These are phyloP conservation scores for Otolemur crassicaudatus DNA, from an alignment of 2,797 vertebrate species.

Conservation along the genomic window DNA sequence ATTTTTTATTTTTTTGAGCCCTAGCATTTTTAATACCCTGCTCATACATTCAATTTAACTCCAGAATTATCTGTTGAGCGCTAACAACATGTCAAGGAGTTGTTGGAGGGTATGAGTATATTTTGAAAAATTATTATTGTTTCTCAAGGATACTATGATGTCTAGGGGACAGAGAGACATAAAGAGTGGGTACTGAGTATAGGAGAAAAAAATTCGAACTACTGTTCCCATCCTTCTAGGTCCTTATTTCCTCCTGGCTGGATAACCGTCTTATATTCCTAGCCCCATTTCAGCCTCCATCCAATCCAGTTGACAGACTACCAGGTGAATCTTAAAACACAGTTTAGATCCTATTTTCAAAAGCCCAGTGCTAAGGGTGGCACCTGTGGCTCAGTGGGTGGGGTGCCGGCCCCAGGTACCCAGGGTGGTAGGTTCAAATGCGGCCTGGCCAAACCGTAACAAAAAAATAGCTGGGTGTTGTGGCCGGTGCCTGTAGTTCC, in stretches of 20 bases:
- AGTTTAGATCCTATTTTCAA: neutral
- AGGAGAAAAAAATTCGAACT: neutral
- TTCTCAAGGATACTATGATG: conserved; percentile 25
- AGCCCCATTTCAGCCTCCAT: neutral
- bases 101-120: neutral
- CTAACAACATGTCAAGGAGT: neutral
- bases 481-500: too few species aligned
- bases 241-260: neutral
- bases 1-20: neutral
- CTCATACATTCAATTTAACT: neutral
- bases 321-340: neutral
- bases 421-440: too few species aligned
- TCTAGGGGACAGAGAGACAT: neutral
- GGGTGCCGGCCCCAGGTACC: too few species aligned
- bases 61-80: neutral
- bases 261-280: neutral
- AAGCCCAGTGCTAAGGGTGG: neutral
- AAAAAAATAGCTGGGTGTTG: too few species aligned
- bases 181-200: neutral
- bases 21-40: neutral
- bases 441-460: too few species aligned
- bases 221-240: neutral
- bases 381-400: too few species aligned
- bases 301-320: neutral
- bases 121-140: neutral